These are phyloP conservation scores for Ceyx cyanopectus DNA, from an alignment of 2,113 vertebrate species.

Conservation along the genomic window DNA sequence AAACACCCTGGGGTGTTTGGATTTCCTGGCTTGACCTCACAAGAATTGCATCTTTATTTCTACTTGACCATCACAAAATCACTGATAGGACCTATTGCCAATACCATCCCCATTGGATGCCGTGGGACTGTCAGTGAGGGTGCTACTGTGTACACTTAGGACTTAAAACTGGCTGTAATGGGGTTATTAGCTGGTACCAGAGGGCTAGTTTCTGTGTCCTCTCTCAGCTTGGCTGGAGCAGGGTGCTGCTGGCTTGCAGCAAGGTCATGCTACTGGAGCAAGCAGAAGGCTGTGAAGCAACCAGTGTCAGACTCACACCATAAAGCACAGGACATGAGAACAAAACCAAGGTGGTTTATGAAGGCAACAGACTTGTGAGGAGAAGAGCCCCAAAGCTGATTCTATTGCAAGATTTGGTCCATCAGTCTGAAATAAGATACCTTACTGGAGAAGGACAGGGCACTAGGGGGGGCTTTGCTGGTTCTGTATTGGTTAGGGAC, in stretches of 20 bases:
- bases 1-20: neutral
- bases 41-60: neutral
- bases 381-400: neutral
- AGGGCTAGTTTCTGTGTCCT: neutral
- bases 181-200: neutral
- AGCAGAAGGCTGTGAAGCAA: neutral
- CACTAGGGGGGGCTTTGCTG: neutral
- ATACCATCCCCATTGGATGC: neutral
- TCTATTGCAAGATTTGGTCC: neutral
- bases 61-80: neutral
- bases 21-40: neutral
- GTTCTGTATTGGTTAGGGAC: neutral
- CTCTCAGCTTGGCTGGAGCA: neutral
- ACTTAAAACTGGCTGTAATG: neutral
- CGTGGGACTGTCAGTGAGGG: neutral
- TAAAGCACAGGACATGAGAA: neutral
- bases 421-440: neutral
- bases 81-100: rapidly evolving
- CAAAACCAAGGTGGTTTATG: neutral
- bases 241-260: neutral
- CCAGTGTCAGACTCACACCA: neutral
- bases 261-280: neutral
- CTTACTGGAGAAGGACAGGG: neutral
- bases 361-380: neutral
- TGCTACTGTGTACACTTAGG: neutral